These are phyloP conservation scores for Luehdorfia chinensis DNA, from an alignment of 1,140 invertebrate genomes.

Conservation along the genomic window DNA sequence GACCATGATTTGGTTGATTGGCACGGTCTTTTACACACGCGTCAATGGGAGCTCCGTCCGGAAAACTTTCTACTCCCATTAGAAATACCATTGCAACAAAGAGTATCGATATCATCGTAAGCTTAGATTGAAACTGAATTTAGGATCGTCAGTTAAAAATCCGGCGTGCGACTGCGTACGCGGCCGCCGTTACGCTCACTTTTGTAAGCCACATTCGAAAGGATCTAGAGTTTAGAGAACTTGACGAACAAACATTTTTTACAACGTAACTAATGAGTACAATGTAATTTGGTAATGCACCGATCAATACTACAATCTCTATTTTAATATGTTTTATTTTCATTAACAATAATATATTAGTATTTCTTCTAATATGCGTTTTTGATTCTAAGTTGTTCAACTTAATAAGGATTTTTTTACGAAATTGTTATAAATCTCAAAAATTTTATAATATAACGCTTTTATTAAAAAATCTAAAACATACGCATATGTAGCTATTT, in stretches of 20 bases:
- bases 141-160: conserved; percentile 29
- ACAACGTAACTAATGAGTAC: neutral
- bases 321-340: neutral
- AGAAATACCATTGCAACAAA: conserved; percentile 34
- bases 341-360: too few relatives aligned
- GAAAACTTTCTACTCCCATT: conserved; percentile 74
- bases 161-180: conserved; percentile 43
- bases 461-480: too few relatives aligned
- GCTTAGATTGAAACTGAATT: conserved; percentile 4
- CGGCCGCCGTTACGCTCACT: conserved; percentile 42
- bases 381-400: too few relatives aligned
- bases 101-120: conserved; percentile 39
- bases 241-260: conserved; percentile 28
- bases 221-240: conserved; percentile 57
- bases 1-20: conserved; percentile 86
- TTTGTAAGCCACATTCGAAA: conserved; percentile 68
- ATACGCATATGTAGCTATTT: too few relatives aligned
- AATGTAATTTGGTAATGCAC: conserved; percentile 3
- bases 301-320: neutral
- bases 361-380: too few relatives aligned
- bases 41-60: conserved; percentile 87
- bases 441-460: too few relatives aligned
- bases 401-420: neutral
- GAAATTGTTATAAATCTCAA: neutral
- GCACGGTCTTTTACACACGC: conserved; percentile 84